phyloP scores from a whole-genome alignment of 2,888 invertebrate species.

The Scelioninae gen. 2 region DNA sequence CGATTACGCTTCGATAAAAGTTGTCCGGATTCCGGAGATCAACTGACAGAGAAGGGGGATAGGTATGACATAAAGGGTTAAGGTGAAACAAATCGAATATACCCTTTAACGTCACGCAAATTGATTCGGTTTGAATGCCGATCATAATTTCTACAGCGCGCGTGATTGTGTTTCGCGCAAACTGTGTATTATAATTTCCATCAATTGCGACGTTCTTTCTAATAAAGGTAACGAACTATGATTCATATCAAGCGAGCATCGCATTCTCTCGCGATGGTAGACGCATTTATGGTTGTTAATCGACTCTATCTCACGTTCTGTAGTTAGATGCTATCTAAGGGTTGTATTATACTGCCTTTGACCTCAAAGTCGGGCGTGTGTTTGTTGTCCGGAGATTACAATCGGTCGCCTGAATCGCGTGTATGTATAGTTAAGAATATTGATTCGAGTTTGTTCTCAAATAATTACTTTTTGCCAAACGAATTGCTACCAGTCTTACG shows the following conservation, averaged over 20 bases:
- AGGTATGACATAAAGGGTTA: slow-evolving; percentile 18
- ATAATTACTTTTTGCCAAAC: too few relatives aligned
- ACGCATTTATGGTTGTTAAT: slow-evolving; percentile 54
- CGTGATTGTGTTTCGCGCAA: slow-evolving; percentile 44
- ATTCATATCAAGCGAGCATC: slow-evolving; percentile 53
- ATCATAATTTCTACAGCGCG: slow-evolving; percentile 45
- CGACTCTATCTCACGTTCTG: slow-evolving; percentile 56
- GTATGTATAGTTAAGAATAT: slow-evolving; percentile 41
- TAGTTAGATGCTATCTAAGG: slow-evolving; percentile 54
- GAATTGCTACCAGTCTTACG: too few relatives aligned
- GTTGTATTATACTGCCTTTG: slow-evolving; percentile 56
- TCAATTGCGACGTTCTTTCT: slow-evolving; percentile 48
- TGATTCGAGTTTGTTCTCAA: slow-evolving; percentile 40
- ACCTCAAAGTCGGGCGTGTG: slow-evolving; percentile 54
- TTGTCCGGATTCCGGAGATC: slow-evolving; percentile 12
- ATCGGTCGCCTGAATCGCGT: slow-evolving; percentile 37
- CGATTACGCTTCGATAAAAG: slow-evolving; percentile 21
- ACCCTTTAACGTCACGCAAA: slow-evolving; percentile 50
- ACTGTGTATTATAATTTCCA: slow-evolving; percentile 51
- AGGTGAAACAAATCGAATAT: slow-evolving; percentile 37
- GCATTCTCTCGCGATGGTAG: slow-evolving; percentile 45
- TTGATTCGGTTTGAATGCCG: slow-evolving; percentile 48
- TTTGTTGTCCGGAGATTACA: slow-evolving; percentile 51
- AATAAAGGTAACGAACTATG: slow-evolving; percentile 55
- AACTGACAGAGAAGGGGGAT: slow-evolving; percentile 5